Conservation (phyloP, 2,113 vertebrate species). For the Fukomys damarensis region DNA sequence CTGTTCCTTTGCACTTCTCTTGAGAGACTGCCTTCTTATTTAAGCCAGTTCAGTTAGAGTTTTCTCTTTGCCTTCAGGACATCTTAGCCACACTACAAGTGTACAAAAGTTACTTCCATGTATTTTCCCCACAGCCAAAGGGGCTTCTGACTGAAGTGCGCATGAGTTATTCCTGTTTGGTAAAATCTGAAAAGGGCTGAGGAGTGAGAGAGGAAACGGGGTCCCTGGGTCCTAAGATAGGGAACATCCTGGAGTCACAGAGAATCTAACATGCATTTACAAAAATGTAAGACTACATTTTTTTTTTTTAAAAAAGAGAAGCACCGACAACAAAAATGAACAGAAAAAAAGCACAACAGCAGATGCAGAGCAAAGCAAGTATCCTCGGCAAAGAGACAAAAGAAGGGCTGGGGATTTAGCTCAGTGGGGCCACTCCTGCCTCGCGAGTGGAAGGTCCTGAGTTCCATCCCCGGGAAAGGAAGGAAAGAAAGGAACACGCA, state of each 20-base stretch:
- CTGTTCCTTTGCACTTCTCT: not conserved
- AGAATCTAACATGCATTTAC: not conserved
- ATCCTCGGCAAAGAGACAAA: not conserved
- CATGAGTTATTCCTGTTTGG: not conserved
- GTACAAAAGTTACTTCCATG: not conserved
- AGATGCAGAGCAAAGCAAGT: not conserved
- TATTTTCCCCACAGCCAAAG: not conserved
- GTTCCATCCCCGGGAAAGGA: too few species aligned
- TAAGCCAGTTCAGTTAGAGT: not conserved
- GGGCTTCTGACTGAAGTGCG: not conserved
- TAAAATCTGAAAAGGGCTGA: not conserved
- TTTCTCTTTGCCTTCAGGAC: not conserved
- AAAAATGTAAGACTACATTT: not conserved
- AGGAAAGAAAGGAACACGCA: too few species aligned
- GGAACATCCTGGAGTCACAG: not conserved
- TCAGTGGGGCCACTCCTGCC: too few species aligned
- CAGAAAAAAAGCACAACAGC: not conserved
- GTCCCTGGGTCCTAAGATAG: too few species aligned
- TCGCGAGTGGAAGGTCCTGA: too few species aligned
- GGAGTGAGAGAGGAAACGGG: not conserved
- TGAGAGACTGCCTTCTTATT: rapidly evolving
- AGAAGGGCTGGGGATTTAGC: not conserved
- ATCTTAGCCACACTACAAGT: not conserved
- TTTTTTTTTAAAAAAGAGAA: not conserved
- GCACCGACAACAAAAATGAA: not conserved